A percentile compares a stretch with the other conserved stretches of the same genome.
Conservation (phyloP, 2,113 vertebrate genomes). For the Arvicanthis niloticus region DNA sequence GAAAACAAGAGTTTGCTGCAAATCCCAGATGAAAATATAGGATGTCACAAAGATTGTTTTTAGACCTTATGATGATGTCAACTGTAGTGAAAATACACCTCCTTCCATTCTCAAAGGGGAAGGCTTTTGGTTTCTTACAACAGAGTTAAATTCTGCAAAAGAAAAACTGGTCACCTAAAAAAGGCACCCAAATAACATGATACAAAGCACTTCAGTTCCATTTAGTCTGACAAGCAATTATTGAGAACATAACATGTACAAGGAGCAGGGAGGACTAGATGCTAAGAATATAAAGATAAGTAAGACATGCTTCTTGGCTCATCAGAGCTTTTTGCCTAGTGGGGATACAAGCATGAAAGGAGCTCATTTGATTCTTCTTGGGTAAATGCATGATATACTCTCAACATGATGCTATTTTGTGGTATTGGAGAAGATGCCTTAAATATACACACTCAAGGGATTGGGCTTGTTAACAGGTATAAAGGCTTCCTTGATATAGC, state of each 20-base stretch:
- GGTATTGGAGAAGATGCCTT: not conserved
- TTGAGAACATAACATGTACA: not conserved
- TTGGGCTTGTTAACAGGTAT: not conserved
- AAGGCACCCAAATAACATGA: slow-evolving; percentile 17
- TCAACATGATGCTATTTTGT: slow-evolving; percentile 2
- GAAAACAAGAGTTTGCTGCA: slow-evolving; percentile 49
- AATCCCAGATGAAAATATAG: slow-evolving; percentile 60
- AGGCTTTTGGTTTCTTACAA: slow-evolving; percentile 62
- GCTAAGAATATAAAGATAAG: slow-evolving; percentile 48
- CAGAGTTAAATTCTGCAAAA: slow-evolving; percentile 50
- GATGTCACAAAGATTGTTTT: slow-evolving; percentile 55
- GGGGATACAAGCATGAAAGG: not conserved
- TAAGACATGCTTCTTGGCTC: not conserved
- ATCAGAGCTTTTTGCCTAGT: not conserved
- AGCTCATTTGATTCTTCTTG: not conserved
- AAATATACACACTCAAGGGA: not conserved
- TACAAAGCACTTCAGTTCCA: slow-evolving; percentile 34
- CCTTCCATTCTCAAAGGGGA: slow-evolving; percentile 56
- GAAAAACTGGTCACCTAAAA: slow-evolving; percentile 35
- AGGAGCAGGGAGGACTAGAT: not conserved
- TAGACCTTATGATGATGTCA: slow-evolving; percentile 63
- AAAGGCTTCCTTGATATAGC: not conserved
- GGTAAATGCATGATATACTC: not conserved
- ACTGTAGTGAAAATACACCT: slow-evolving; percentile 44
- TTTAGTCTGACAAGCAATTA: slow-evolving; percentile 58